Conservation (phyloP, 35 echinoderm and acorn worm genomes). For the Diadema setosum region DNA sequence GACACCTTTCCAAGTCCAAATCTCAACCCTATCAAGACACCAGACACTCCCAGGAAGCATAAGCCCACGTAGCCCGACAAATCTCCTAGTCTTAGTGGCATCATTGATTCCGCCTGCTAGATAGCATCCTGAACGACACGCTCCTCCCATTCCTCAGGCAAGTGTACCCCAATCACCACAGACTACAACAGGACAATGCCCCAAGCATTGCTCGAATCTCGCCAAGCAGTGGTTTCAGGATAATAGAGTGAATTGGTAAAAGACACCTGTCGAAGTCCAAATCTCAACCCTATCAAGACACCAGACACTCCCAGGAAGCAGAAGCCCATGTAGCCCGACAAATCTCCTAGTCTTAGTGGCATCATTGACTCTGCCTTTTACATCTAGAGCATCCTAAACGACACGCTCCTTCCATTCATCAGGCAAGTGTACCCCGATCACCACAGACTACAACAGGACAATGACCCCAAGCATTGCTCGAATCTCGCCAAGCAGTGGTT, state of each 20-base stretch:
- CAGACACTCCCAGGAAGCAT: background rate
- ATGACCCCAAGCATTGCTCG: constrained; percentile 61
- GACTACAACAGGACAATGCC: constrained; percentile 67
- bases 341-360: constrained; percentile 46
- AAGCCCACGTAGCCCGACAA: constrained; percentile 29
- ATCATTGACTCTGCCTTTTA: constrained; percentile 67
- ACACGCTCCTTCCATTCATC: constrained; percentile 47
- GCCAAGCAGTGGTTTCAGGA: background rate
- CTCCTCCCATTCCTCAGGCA: constrained; percentile 40
- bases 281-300: background rate
- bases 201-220: constrained; percentile 34
- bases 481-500: background rate
- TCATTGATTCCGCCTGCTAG: constrained; percentile 58
- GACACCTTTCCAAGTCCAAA: too few relatives aligned
- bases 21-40: background rate
- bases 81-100: constrained; percentile 55
- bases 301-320: background rate
- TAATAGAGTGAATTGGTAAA: too few relatives aligned
- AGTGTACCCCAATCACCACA: constrained; percentile 9
- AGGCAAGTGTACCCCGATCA: background rate
- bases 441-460: constrained; percentile 55
- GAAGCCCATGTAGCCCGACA: constrained; percentile 33
- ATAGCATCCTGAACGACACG: constrained; percentile 9
- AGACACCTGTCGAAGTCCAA: too few relatives aligned
- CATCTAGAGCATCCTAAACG: constrained; percentile 11